phyloP scores from a whole-genome alignment of 92 coral and sea anemone species.

The Palythoa heliodiscus region DNA sequence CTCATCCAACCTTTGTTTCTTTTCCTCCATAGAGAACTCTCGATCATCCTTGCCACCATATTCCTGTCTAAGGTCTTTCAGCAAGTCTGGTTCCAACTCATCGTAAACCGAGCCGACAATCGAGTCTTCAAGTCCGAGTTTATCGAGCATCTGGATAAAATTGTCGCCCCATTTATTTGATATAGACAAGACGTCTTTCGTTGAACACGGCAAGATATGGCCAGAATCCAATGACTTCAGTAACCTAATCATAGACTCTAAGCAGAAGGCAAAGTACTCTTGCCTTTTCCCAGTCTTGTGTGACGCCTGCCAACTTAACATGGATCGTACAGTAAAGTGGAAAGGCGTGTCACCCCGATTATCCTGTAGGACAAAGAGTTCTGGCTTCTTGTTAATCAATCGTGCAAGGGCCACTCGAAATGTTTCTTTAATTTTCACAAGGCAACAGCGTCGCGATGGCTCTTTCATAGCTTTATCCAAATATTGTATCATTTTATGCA shows the following conservation, averaged over 20 bases:
- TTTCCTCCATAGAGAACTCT: slow-evolving; percentile 15
- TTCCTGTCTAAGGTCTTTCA: slow-evolving; percentile 25
- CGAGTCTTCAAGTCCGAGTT: not conserved
- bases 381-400: slow-evolving; percentile 27
- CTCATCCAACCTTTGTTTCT: slow-evolving; percentile 39
- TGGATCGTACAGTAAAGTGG: slow-evolving; percentile 27
- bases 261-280: slow-evolving; percentile 36
- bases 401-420: slow-evolving; percentile 29
- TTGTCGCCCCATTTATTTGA: slow-evolving; percentile 32
- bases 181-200: slow-evolving; percentile 25
- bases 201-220: slow-evolving; percentile 19
- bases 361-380: slow-evolving; percentile 24
- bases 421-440: slow-evolving; percentile 40
- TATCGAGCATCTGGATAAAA: slow-evolving; percentile 29
- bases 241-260: slow-evolving; percentile 18
- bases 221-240: slow-evolving; percentile 17
- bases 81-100: slow-evolving; percentile 7
- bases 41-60: not conserved
- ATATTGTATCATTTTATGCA: slow-evolving; percentile 35
- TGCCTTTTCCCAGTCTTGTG: slow-evolving; percentile 25
- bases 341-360: slow-evolving; percentile 34
- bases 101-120: not conserved
- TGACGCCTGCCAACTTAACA: slow-evolving; percentile 29
- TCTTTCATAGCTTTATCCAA: slow-evolving; percentile 43
- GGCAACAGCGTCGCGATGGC: slow-evolving; percentile 32